These are phyloP conservation scores for Andrena fulva DNA, from an alignment of 2,888 invertebrate genomes.

Conservation along the genomic window DNA sequence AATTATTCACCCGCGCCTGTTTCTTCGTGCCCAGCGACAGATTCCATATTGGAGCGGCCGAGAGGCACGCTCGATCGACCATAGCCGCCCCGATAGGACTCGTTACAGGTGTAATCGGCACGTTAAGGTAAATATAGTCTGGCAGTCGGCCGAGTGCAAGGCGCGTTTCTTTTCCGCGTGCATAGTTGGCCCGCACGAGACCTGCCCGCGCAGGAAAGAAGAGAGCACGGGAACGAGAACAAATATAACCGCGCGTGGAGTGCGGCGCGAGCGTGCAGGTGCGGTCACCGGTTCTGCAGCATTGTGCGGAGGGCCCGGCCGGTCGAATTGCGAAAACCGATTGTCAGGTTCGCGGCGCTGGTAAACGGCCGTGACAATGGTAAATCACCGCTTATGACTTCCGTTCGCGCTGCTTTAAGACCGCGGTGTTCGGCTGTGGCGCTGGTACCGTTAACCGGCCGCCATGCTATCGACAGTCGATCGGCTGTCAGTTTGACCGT, in stretches of 20 bases:
- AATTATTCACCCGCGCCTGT: conserved; percentile 19
- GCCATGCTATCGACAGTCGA: conserved; percentile 45
- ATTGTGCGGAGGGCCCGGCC: conserved; percentile 36
- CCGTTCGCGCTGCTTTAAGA: conserved; percentile 33
- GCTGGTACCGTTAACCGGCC: conserved; percentile 44
- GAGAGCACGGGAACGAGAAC: conserved; percentile 67
- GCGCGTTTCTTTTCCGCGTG: conserved; percentile 78
- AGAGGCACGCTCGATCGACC: conserved; percentile 23
- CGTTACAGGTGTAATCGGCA: conserved; percentile 79
- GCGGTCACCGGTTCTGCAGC: conserved; percentile 70
- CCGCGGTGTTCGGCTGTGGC: conserved; percentile 13
- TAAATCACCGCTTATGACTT: conserved; percentile 70
- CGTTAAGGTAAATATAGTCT: conserved; percentile 82
- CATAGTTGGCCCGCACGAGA: conserved; percentile 75
- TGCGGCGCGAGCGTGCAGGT: conserved; percentile 63
- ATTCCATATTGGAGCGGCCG: conserved; percentile 8
- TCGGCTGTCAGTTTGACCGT: conserved; percentile 52
- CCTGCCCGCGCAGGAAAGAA: conserved; percentile 68
- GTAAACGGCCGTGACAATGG: conserved; percentile 72
- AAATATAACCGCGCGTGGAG: conserved; percentile 68
- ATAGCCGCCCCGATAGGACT: conserved; percentile 42
- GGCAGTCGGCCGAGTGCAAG: conserved; percentile 80
- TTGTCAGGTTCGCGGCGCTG: conserved; percentile 53
- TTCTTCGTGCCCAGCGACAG: conserved; percentile 16
- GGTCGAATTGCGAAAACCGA: conserved; percentile 64